Conservation (phyloP, 2,797 vertebrate species). For the Platyrinchus mystaceus region DNA sequence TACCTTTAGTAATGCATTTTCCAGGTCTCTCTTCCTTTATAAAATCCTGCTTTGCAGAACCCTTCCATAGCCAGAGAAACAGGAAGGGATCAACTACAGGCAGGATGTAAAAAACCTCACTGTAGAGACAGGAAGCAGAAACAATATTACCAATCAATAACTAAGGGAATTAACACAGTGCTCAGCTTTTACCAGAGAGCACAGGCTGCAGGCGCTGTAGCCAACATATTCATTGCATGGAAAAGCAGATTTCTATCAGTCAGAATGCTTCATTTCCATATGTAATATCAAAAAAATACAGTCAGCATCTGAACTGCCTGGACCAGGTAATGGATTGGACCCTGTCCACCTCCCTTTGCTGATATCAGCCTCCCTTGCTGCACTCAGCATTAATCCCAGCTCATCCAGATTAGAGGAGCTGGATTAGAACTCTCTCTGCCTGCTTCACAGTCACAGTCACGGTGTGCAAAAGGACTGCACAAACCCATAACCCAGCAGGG, state of each 20-base stretch:
- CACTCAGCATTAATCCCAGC: neutral
- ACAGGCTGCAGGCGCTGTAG: neutral
- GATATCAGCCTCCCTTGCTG: neutral
- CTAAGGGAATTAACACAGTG: neutral
- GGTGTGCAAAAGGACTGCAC: neutral
- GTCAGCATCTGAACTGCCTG: neutral
- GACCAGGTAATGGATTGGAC: accelerated
- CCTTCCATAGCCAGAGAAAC: neutral
- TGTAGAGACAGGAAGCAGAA: neutral
- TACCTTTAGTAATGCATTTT: neutral
- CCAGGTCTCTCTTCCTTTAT: neutral
- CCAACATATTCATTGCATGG: neutral
- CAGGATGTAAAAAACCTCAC: neutral
- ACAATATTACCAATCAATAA: neutral
- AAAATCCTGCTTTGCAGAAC: neutral
- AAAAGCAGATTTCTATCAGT: neutral
- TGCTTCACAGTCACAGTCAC: neutral
- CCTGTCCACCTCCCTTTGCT: neutral
- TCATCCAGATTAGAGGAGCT: neutral
- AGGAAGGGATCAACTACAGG: neutral
- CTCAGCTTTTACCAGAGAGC: neutral
- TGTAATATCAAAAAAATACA: neutral
- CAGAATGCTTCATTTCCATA: neutral
- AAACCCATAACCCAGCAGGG: neutral
- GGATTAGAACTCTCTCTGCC: neutral